phyloP scores from a whole-genome alignment of 2,888 invertebrate species.

The Lymantria monacha region DNA sequence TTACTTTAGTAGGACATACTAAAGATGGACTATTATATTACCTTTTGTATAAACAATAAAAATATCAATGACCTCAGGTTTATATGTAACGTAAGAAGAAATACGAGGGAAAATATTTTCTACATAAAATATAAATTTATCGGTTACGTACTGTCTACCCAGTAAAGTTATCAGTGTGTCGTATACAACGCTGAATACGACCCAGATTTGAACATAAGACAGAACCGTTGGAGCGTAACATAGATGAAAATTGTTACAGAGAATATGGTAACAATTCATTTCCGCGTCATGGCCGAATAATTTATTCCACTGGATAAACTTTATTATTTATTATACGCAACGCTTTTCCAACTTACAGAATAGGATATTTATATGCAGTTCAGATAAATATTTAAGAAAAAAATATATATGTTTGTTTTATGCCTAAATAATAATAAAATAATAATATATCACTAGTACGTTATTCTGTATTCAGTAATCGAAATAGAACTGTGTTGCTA shows the following conservation, averaged over 20 bases:
- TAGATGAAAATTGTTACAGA: constrained; percentile 24
- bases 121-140: constrained; percentile 16
- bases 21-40: not conserved
- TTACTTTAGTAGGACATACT: constrained; percentile 4
- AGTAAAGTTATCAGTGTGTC: constrained; percentile 21
- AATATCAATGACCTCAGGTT: not conserved
- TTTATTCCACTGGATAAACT: constrained; percentile 19
- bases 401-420: constrained; percentile 11
- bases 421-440: not conserved
- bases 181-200: constrained; percentile 19
- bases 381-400: constrained; percentile 24
- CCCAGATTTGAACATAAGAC: constrained; percentile 24
- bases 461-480: constrained; percentile 4
- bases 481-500: constrained; percentile 16
- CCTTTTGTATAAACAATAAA: not conserved
- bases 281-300: constrained; percentile 16
- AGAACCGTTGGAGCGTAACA: constrained; percentile 19
- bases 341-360: constrained; percentile 19
- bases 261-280: constrained; percentile 32
- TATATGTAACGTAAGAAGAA: not conserved
- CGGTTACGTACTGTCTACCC: constrained; percentile 7
- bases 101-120: constrained; percentile 1
- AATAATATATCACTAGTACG: too few relatives aligned
- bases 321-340: constrained; percentile 11
- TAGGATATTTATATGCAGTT: constrained; percentile 27